These are phyloP conservation scores for Centropyge bicolor DNA, from an alignment of 2,797 vertebrate genomes.

Conservation along the genomic window DNA sequence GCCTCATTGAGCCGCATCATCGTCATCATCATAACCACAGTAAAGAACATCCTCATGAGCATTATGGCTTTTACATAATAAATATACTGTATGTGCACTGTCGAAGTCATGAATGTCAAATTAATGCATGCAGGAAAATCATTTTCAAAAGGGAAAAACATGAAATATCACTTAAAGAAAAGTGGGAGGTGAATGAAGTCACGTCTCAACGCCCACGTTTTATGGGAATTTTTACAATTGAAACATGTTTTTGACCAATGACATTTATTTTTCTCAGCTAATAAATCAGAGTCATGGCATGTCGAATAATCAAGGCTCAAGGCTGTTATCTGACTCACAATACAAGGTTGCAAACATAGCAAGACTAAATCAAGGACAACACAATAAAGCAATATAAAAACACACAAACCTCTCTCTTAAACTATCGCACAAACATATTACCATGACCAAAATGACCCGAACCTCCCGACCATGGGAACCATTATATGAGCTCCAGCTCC, in stretches of 20 bases:
- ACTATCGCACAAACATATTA: too few species aligned
- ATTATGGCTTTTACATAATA: conserved; percentile 20
- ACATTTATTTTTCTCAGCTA: too few species aligned
- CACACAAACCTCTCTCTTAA: too few species aligned
- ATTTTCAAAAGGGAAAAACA: neutral
- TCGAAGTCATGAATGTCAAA: conserved; percentile 1
- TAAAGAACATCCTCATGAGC: neutral
- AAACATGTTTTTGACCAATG: neutral
- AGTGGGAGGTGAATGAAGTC: neutral
- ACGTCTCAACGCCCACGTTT: neutral
- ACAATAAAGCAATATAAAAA: neutral
- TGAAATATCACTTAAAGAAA: conserved; percentile 6
- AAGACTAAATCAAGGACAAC: too few species aligned
- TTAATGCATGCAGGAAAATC: neutral
- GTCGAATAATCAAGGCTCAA: too few species aligned
- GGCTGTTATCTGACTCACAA: too few species aligned
- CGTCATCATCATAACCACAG: neutral
- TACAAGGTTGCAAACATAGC: too few species aligned
- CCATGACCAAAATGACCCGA: too few species aligned
- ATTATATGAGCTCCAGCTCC: too few species aligned
- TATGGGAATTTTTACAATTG: neutral
- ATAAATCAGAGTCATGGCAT: neutral
- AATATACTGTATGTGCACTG: neutral
- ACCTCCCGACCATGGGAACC: too few species aligned
- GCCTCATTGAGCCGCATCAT: neutral